These are phyloP conservation scores for Neodontobutis hainanensis DNA, from an alignment of 2,113 vertebrate species.

Conservation along the genomic window DNA sequence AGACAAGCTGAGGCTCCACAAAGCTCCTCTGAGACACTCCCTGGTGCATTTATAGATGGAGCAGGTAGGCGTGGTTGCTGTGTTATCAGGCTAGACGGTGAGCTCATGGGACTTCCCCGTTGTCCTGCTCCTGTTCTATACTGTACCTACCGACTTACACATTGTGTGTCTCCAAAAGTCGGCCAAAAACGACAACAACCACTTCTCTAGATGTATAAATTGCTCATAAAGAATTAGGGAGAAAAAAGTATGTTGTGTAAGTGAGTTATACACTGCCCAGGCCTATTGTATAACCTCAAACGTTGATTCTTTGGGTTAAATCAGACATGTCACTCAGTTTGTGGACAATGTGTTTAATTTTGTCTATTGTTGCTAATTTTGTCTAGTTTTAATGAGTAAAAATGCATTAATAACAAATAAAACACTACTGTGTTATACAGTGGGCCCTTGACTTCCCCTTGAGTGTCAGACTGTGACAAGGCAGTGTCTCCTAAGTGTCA, in stretches of 20 bases:
- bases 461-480: conserved; percentile 26
- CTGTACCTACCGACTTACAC: conserved; percentile 59
- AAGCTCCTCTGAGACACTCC: conserved; percentile 40
- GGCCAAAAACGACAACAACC: conserved; percentile 26
- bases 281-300: conserved; percentile 57
- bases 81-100: conserved; percentile 66
- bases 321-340: too few species aligned
- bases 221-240: conserved; percentile 58
- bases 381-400: too few species aligned
- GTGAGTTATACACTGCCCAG: conserved; percentile 40
- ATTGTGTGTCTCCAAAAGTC: conserved; percentile 38
- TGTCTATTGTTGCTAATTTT: too few species aligned
- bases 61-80: conserved; percentile 53
- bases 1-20: conserved; percentile 17
- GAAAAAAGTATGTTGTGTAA: conserved; percentile 61
- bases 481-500: conserved; percentile 39
- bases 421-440: too few species aligned
- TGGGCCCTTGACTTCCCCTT: too few species aligned
- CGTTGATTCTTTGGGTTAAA: neutral
- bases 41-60: conserved; percentile 30
- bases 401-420: too few species aligned
- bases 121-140: conserved; percentile 46
- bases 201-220: conserved; percentile 39
- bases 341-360: conserved; percentile 7
- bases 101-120: conserved; percentile 75